phyloP scores from a whole-genome alignment of 1,140 invertebrate genomes.

The Metaphire vulgaris region DNA sequence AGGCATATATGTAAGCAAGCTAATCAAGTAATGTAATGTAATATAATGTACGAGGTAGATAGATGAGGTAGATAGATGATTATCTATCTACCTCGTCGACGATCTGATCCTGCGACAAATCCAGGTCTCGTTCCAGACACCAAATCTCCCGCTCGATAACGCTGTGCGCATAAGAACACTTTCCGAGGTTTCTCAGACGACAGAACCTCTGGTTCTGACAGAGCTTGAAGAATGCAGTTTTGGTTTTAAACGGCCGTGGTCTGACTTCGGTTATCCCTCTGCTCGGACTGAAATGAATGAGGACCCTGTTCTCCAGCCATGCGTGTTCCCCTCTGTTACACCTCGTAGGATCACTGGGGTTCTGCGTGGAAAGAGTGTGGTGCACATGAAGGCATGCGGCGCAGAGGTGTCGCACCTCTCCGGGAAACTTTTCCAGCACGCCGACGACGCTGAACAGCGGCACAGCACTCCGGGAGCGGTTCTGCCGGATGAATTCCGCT shows the following conservation, averaged over 20 bases:
- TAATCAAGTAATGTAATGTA: no score
- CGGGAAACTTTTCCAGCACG: background rate
- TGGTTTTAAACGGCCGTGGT: slow-evolving; percentile 37
- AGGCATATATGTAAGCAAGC: no score
- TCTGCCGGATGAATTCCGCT: slow-evolving; percentile 32
- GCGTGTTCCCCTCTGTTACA: slow-evolving; percentile 36
- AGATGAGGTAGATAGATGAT: no score
- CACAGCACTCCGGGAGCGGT: background rate
- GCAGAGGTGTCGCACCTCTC: background rate
- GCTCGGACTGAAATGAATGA: slow-evolving; percentile 34
- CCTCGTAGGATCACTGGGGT: slow-evolving; percentile 11
- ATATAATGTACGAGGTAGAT: no score
- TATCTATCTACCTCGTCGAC: slow-evolving; percentile 32
- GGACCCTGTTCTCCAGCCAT: slow-evolving; percentile 37
- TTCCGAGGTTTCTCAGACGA: slow-evolving; percentile 30
- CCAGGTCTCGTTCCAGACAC: slow-evolving; percentile 43
- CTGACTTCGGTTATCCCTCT: slow-evolving; percentile 38
- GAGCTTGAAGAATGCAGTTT: slow-evolving; percentile 43
- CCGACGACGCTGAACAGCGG: background rate
- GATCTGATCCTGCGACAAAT: slow-evolving; percentile 37
- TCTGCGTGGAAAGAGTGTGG: background rate
- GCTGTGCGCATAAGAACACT: slow-evolving; percentile 44
- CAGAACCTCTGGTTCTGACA: slow-evolving; percentile 41
- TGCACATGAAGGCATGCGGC: background rate
- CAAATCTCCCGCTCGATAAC: slow-evolving; percentile 44